Base-by-base conservation (phyloP, 2,888 invertebrate species). In the Stramonita haemastoma region DNA sequence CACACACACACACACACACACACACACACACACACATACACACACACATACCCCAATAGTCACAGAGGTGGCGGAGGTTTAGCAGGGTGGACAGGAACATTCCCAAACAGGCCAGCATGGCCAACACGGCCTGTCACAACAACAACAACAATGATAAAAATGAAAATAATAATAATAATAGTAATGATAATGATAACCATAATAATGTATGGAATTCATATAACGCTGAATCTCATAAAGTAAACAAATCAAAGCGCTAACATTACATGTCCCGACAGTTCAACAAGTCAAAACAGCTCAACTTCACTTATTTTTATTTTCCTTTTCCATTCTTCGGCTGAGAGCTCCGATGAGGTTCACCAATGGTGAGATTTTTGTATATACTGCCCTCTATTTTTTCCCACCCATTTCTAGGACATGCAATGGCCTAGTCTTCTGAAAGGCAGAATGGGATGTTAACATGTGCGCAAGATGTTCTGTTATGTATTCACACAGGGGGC, bases 41-140 rank as follows among this genome's bases (percentile, higher is more conserved):
- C 4, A 66, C 6, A 22, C 5, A 15, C 81, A 1, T 83, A 83
- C 95, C 95, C 91, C 93, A 89, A 85, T 91, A 92, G 90, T 95
- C 95, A 91, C 93, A 92, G 60, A 94, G 91, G 85, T 93, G 93
- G 87, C 94, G 90, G 26, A 94, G 91, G 90, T 93, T 94, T 91
- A 95, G 93, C 60, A 95, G 90, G 0, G 95, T 94, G 19, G 94
- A 91, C 70, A 95, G 91, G 89, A 95, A 95, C 57, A 94, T 46
- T 66, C 93, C 93, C 84, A 93, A 88, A 56, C 93, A 93, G 34
- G 92, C 87, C 34, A 93, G 91, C 87, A 95, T 94, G n/a, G 93
- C 86, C 22, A 94, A 90, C 86, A 94, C 93, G 56, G 93, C 86
- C 95, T 95, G 93, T 56, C 93, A 92, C 86, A 73, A 73, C 73